Conservation (phyloP, 2,113 vertebrate species). For the Psophia crepitans region DNA sequence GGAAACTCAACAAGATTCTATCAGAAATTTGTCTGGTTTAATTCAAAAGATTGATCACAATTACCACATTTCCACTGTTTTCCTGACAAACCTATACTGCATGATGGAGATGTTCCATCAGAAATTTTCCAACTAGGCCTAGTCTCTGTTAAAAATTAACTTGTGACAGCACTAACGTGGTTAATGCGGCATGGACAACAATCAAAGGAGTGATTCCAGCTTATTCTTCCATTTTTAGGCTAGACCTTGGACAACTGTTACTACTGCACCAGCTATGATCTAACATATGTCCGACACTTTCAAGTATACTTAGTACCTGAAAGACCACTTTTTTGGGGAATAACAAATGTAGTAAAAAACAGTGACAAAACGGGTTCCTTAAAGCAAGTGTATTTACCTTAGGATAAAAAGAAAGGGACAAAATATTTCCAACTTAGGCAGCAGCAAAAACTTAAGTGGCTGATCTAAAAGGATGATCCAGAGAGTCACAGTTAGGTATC, state of each 20-base stretch:
- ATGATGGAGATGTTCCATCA: neutral
- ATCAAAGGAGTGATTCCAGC: neutral
- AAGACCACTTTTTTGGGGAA: neutral
- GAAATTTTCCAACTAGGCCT: neutral
- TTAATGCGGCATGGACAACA: neutral
- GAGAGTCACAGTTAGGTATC: neutral
- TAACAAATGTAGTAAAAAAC: neutral
- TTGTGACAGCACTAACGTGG: neutral
- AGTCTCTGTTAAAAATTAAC: neutral
- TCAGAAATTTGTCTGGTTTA: neutral
- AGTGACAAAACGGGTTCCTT: neutral
- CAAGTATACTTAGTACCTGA: neutral
- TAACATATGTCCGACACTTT: neutral
- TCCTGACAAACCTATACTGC: neutral
- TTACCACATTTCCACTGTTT: neutral
- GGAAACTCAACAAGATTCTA: neutral
- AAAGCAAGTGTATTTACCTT: neutral
- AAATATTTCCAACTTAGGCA: neutral
- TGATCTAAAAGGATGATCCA: neutral
- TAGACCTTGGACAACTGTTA: neutral
- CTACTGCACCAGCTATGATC: neutral
- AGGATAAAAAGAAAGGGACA: neutral
- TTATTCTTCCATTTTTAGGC: neutral
- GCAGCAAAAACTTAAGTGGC: neutral
- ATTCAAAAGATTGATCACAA: neutral